phyloP scores from a whole-genome alignment of 2,113 vertebrate species.

The Phocoena sinus region DNA sequence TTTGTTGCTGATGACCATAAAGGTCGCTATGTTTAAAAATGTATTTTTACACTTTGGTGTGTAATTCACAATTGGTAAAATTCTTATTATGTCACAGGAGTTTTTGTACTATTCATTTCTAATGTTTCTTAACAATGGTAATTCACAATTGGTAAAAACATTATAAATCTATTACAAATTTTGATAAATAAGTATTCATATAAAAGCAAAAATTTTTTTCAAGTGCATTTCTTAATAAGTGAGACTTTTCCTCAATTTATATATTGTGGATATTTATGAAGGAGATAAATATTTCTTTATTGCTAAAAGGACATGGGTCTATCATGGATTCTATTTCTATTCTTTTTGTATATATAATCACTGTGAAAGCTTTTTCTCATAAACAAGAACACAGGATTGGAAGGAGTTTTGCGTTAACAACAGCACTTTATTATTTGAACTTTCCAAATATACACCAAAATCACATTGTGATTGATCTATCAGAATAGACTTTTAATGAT shows the following conservation, averaged over 20 bases:
- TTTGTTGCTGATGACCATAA: background rate
- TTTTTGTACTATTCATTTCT: too few relatives aligned
- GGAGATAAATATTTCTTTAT: background rate
- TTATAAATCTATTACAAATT: background rate
- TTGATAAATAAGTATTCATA: background rate
- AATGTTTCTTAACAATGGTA: background rate
- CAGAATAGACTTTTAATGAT: background rate
- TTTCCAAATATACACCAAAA: conserved; percentile 1
- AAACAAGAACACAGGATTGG: background rate
- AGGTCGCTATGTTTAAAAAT: background rate
- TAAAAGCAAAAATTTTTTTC: background rate
- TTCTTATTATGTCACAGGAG: too few relatives aligned
- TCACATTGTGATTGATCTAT: background rate
- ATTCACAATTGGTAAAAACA: conserved; percentile 1
- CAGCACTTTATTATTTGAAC: background rate
- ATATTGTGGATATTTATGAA: background rate
- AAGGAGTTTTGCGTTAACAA: background rate
- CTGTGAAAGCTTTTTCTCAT: background rate
- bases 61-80: background rate
- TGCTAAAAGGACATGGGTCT: background rate
- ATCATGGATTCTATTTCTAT: background rate
- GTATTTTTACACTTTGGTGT: background rate
- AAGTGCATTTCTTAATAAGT: background rate
- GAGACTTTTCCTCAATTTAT: background rate
- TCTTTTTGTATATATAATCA: background rate